Base-by-base conservation (phyloP, 2,888 invertebrate genomes). In the Steinernema hermaphroditum region DNA sequence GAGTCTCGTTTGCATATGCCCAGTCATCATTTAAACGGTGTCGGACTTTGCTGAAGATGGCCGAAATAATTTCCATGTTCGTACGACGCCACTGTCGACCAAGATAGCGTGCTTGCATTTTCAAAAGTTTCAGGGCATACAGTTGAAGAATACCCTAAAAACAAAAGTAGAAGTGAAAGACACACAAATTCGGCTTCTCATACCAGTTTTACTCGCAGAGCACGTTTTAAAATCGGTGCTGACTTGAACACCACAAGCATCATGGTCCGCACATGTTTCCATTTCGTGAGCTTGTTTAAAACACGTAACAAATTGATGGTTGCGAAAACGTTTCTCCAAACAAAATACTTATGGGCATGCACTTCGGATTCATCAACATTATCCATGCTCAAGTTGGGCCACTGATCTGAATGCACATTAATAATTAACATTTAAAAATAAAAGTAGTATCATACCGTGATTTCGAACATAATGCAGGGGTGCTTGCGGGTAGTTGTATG, bases 211-310 rank as follows among this genome's bases (percentile, higher is more conserved):
- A 90, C 91, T 82, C 96, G 95, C 16, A 99, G 90, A 0, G 96
- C 94, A 80, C 96, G 91, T 88, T 97, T 97, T 74, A 99, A 89
- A 84, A 98, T 97, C 0, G 98, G 97, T 2, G 98, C 96, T 74
- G 97, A 97, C 89, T 99, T 99, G 88, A 98, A 98, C 12, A 98
- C 96, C 37, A 99, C 97, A 82, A 98, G 90, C 96, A 99, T 97
- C 90, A 86, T 86, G 6, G 86, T 86, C 27, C 98, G 91, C n/a
- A 97, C 96, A 88, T 97, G 96, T 87, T 98, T 98, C 94, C 97
- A 96, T 88, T 99, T 99, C 50, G 96, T 97, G 74, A 98, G 90
- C 89, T 98, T 99, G 88, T 99, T 99, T 72, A 98, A 90, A 82
- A 98, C 94, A 81, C 98, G 91, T 77, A 98, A 89, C 70, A 99